These are phyloP conservation scores for Pyrrhia umbra DNA, from an alignment of 2,888 invertebrate genomes.

Conservation along the genomic window DNA sequence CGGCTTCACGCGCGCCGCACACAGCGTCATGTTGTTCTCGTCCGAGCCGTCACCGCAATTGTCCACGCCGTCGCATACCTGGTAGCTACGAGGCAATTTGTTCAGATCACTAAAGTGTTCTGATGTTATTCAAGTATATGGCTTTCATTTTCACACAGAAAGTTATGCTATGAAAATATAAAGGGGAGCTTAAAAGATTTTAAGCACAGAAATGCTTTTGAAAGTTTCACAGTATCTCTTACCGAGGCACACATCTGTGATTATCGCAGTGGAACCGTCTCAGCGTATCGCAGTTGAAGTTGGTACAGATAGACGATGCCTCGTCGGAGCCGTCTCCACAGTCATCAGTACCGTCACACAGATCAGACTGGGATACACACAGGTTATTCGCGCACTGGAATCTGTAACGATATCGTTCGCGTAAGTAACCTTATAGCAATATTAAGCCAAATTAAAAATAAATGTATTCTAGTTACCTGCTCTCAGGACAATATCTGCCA, in stretches of 20 bases:
- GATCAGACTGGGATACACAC: slow-evolving; percentile 96
- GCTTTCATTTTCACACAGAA: no score
- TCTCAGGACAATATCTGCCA: slow-evolving; percentile 96
- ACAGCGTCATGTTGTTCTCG: slow-evolving; percentile 98
- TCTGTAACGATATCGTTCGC: slow-evolving; percentile 73
- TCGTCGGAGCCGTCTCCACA: slow-evolving; percentile 98
- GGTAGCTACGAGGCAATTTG: slow-evolving; percentile 87
- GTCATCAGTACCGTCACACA: slow-evolving; percentile 98
- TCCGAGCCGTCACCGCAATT: slow-evolving; percentile 99
- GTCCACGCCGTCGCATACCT: slow-evolving; percentile 97
- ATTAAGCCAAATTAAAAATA: background rate
- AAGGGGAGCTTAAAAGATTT: no score
- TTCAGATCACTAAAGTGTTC: no score
- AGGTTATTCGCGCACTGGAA: slow-evolving; percentile 98
- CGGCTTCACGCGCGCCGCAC: slow-evolving; percentile 93
- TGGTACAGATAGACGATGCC: slow-evolving; percentile 93
- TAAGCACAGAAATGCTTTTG: no score
- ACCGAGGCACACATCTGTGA: slow-evolving; percentile 95
- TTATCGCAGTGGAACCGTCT: slow-evolving; percentile 97
- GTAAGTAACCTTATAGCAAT: background rate
- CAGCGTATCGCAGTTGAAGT: slow-evolving; percentile 96
- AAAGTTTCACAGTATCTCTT: slow-evolving; percentile 10
- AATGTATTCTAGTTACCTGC: slow-evolving; percentile 77
- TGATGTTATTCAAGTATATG: no score
- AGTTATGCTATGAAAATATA: no score